Evolutionary conservation across 2,797 vertebrate genomes (phyloP).

Genomic region (Trachurus trachurus): DNA sequence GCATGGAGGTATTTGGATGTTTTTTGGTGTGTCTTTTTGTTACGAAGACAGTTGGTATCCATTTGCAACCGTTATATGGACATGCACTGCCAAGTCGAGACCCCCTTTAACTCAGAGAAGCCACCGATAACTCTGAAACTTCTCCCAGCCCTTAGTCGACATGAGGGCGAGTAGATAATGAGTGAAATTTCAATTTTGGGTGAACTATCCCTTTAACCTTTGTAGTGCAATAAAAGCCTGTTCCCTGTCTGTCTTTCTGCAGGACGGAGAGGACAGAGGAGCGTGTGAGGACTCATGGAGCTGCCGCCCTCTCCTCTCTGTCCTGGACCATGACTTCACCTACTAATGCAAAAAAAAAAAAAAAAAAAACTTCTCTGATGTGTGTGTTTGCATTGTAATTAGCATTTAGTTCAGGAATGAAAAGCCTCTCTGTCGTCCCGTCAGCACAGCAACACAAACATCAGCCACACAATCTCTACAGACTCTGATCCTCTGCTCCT

Average conservation of each 20-base stretch:
- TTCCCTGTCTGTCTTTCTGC: conserved; percentile 7
- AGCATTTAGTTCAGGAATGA: not conserved
- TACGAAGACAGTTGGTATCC: too few relatives aligned
- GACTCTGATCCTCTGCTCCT: too few relatives aligned
- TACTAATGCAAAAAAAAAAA: not conserved
- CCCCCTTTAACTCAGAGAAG: too few relatives aligned
- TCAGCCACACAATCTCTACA: not conserved
- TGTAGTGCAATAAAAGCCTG: conserved; percentile 35
- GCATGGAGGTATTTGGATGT: too few relatives aligned
- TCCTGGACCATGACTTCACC: not conserved
- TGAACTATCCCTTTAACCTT: too few relatives aligned
- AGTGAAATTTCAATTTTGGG: too few relatives aligned
- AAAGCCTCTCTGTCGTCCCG: not conserved
- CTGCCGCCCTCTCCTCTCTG: not conserved
- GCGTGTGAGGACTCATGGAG: not conserved
- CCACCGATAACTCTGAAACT: too few relatives aligned
- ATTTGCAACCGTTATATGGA: too few relatives aligned
- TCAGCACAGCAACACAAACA: not conserved
- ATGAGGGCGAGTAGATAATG: too few relatives aligned
- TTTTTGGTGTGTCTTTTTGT: too few relatives aligned
- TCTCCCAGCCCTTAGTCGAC: too few relatives aligned
- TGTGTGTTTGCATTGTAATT: conserved; percentile 13
- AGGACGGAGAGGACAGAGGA: not conserved
- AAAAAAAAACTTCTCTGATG: not conserved
- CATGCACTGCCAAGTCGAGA: too few relatives aligned